Conservation (phyloP, 1,140 invertebrate species). For the Limonius californicus region DNA sequence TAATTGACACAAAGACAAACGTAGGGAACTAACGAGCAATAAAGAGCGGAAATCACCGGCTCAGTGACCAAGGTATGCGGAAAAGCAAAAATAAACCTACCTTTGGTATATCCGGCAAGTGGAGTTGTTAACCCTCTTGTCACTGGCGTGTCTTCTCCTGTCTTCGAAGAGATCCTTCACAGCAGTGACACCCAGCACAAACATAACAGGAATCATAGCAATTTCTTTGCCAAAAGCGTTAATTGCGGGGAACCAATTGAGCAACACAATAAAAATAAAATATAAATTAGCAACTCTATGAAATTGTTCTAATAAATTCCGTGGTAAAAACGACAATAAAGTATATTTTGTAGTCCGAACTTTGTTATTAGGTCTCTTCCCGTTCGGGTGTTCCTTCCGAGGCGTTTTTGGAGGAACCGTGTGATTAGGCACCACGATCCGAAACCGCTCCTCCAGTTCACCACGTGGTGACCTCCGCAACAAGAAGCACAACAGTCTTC, state of each 20-base stretch:
- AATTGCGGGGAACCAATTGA: slow-evolving; percentile 92
- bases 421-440: slow-evolving; percentile 78
- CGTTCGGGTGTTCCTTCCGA: slow-evolving; percentile 79
- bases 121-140: slow-evolving; percentile 90
- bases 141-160: slow-evolving; percentile 79
- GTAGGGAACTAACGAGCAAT: no score
- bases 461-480: slow-evolving; percentile 49
- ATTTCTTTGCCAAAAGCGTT: slow-evolving; percentile 96
- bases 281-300: slow-evolving; percentile 97
- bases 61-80: no score
- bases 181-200: slow-evolving; percentile 94
- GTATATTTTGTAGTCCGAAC: slow-evolving; percentile 97
- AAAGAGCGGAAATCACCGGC: no score
- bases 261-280: slow-evolving; percentile 93
- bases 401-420: slow-evolving; percentile 73
- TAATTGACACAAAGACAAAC: no score
- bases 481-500: slow-evolving; percentile 58
- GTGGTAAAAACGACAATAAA: slow-evolving; percentile 88
- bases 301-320: slow-evolving; percentile 97
- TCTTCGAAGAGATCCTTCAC: slow-evolving; percentile 98
- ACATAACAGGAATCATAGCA: slow-evolving; percentile 89
- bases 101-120: slow-evolving; percentile 86
- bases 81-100: slow-evolving; percentile 56
- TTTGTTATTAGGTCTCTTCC: slow-evolving; percentile 72
- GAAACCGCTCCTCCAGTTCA: slow-evolving; percentile 63